Conservation (phyloP, 2,797 vertebrate genomes). For the Kryptopterus vitreolus region DNA sequence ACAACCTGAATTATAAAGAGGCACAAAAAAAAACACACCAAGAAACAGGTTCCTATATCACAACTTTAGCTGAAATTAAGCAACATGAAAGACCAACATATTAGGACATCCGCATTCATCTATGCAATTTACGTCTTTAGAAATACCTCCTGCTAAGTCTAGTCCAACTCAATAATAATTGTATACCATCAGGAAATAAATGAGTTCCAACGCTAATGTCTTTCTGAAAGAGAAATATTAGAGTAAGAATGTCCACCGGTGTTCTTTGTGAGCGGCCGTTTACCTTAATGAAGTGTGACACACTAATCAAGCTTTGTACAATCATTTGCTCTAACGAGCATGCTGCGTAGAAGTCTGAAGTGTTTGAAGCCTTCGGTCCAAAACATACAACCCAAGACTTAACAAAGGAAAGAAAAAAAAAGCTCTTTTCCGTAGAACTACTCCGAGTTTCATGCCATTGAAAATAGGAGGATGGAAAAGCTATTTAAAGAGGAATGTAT, state of each 20-base stretch:
- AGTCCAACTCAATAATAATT: not conserved
- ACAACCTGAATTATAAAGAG: too few relatives aligned
- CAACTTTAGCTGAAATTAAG: too few relatives aligned
- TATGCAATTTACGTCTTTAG: too few relatives aligned
- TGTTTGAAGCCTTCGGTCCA: conserved; percentile 7
- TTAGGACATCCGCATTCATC: not conserved
- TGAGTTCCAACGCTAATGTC: not conserved
- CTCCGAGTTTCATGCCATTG: conserved; percentile 45
- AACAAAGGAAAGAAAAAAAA: conserved; percentile 29
- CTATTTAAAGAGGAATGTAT: conserved; percentile 50
- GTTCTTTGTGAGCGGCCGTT: not conserved
- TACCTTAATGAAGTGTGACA: conserved; percentile 3
- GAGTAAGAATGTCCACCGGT: not conserved
- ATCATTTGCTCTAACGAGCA: conserved; percentile 27
- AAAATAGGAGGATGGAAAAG: conserved; percentile 58
- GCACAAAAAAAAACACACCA: too few relatives aligned
- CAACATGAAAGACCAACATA: too few relatives aligned
- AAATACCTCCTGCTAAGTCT: not conserved
- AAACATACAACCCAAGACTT: conserved; percentile 25
- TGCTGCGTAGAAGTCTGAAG: conserved; percentile 3
- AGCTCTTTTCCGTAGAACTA: conserved; percentile 38
- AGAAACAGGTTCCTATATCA: too few relatives aligned
- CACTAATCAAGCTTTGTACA: conserved; percentile 11
- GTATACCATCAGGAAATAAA: not conserved
- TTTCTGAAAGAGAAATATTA: not conserved